Base-by-base conservation (phyloP, 2,797 vertebrate genomes). In the Neoniphon sammara region DNA sequence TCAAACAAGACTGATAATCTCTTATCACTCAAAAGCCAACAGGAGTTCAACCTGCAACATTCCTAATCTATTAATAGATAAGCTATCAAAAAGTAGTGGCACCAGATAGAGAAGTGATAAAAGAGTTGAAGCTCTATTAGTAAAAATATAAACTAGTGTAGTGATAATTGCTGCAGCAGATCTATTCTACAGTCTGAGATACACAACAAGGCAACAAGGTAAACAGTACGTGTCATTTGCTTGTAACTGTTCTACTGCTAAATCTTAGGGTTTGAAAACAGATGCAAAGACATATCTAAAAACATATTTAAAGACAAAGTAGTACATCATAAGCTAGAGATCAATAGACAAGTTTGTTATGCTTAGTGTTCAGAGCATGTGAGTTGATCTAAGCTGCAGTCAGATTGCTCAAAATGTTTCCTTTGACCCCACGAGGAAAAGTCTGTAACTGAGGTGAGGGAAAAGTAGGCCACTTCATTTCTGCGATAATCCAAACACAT, bases 401-500 rank as follows among this genome's bases (percentile, higher is more conserved):
- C 31, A 7, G 23, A 15, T 57, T 68, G n/a, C 66, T 61, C 20
- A 6, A 44, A 73, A 6, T 49, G 66, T 68, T 74, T 76, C 49
- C 36, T n/a, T 25, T 83, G 79, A 84, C 67, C 75, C 58, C 31
- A 20, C 66, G 5, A 53, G 30, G 49, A 59, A 70, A 36, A 66
- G 50, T 72, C 55, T 75, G 17, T 21, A 31, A 74, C 54, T 66
- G 78, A 77, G 57, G 76, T 31, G 50, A 64, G 15, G 59, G 23
- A 47, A 86, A 86, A 75, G 60, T 76, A 83, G 87, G 87, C 63
- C 81, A 82, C 80, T 85, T 85, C 39, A 66, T 73, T 70, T 84
- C 62, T 83, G 81, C 84, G 76, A 63, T 66, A 60, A 86, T 81
- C 80, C 69, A 75, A 84, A 85, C 78, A 80, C 68, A 74, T 68